Conservation (phyloP, 1,140 invertebrate genomes). For the Cotesia glomerata region DNA sequence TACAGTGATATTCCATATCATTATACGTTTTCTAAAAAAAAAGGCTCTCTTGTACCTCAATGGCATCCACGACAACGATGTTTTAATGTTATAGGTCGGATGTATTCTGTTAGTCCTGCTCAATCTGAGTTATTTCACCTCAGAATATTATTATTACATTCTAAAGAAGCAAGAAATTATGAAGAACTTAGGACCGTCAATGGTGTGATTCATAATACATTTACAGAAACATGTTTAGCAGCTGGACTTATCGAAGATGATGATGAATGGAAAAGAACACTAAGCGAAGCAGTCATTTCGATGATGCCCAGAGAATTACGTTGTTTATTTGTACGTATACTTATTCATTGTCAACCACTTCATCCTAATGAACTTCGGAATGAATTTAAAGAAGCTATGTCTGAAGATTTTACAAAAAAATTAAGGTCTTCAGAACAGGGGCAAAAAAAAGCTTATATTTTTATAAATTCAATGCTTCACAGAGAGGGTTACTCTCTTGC, state of each 20-base stretch:
- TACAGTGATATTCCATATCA: neutral
- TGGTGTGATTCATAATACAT: slow-evolving; percentile 16
- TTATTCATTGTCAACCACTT: neutral
- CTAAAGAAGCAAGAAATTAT: slow-evolving; percentile 2
- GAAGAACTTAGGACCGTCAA: slow-evolving; percentile 23
- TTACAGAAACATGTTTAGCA: slow-evolving; percentile 19
- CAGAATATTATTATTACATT: no score
- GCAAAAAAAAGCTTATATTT: neutral
- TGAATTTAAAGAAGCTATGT: neutral
- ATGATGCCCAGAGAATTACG: neutral
- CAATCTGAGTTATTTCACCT: neutral
- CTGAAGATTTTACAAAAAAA: neutral
- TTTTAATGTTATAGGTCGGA: slow-evolving; percentile 28
- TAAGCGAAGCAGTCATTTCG: neutral
- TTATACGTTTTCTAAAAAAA: neutral
- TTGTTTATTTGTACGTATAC: slow-evolving; percentile 1
- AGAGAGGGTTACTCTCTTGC: neutral
- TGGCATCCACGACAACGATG: slow-evolving; percentile 1
- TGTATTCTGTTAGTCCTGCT: slow-evolving; percentile 24
- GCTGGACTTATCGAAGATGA: slow-evolving; percentile 34
- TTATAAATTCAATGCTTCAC: neutral
- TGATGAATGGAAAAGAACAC: slow-evolving; percentile 20
- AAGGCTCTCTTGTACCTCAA: neutral
- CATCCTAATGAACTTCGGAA: neutral
- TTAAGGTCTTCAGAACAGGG: neutral